A percentile compares a stretch with the other conserved stretches of the same genome.
phyloP scores from a whole-genome alignment of 2,888 invertebrate species.

The Geophilus truncorum region DNA sequence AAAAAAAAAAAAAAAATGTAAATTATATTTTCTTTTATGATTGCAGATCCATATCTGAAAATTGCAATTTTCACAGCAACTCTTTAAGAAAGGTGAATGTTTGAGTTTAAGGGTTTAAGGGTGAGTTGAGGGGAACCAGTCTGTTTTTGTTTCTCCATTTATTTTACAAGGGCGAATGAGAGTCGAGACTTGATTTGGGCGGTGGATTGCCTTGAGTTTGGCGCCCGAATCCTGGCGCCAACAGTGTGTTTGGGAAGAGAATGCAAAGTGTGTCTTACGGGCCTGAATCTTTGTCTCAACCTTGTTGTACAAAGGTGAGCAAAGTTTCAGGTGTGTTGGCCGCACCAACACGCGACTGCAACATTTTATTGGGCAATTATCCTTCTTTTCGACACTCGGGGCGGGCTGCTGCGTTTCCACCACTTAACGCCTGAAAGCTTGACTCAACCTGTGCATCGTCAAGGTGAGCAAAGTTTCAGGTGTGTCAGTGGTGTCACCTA shows the following conservation, averaged over 20 bases:
- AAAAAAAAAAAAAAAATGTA: too few relatives aligned
- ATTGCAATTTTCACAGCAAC: background rate
- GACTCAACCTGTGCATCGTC: conserved; percentile 46
- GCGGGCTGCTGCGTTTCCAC: background rate
- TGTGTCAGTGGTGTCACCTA: conserved; percentile 42
- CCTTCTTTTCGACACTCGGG: too few relatives aligned
- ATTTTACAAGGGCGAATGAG: background rate
- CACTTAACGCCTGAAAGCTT: conserved; percentile 47
- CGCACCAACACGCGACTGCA: too few relatives aligned
- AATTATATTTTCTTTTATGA: background rate
- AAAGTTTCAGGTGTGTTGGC: conserved; percentile 42
- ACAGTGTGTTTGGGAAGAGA: background rate
- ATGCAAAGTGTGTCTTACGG: conserved; percentile 31
- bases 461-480: conserved; percentile 53
- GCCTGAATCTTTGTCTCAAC: conserved; percentile 43
- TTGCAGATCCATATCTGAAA: background rate
- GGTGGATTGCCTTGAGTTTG: background rate
- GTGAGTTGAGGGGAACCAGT: background rate
- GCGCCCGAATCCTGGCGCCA: background rate
- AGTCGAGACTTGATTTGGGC: background rate
- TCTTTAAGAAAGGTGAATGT: background rate
- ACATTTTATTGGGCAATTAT: too few relatives aligned
- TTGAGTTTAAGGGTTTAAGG: too few relatives aligned
- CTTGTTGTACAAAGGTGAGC: conserved; percentile 40
- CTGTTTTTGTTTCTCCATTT: background rate